Evolutionary conservation across 2,888 invertebrate species (phyloP).

Genomic region (Sisyra nigra): DNA sequence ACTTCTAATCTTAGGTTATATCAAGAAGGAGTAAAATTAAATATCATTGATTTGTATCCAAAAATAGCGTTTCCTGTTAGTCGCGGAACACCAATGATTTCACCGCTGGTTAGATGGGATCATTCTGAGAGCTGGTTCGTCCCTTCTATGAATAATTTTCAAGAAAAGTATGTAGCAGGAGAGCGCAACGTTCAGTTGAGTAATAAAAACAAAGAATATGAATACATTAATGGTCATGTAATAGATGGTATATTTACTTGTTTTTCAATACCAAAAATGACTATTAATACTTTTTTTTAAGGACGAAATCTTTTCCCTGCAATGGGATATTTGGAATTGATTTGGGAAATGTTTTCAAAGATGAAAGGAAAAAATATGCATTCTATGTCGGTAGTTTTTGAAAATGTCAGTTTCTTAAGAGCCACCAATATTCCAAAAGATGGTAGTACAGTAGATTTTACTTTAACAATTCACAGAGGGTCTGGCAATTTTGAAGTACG

Average conservation of each 20-base stretch:
- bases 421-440: constrained; percentile 20
- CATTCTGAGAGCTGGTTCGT: constrained; percentile 64
- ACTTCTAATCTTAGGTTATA: constrained; percentile 41
- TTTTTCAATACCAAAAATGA: too few species aligned
- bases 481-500: constrained; percentile 26
- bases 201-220: constrained; percentile 45
- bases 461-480: constrained; percentile 25
- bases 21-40: constrained; percentile 56
- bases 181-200: constrained; percentile 43
- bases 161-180: constrained; percentile 29
- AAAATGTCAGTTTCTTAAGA: too few species aligned
- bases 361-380: too few species aligned
- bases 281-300: too few species aligned
- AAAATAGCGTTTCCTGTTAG: constrained; percentile 67
- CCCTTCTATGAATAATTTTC: constrained; percentile 18
- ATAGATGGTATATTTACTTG: constrained; percentile 41
- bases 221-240: constrained; percentile 61
- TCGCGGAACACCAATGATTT: constrained; percentile 68
- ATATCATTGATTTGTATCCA: constrained; percentile 62
- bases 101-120: constrained; percentile 77
- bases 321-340: too few species aligned
- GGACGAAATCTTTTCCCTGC: too few species aligned
- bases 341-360: too few species aligned
- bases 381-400: too few species aligned
- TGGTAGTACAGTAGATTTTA: constrained; percentile 19